These are phyloP conservation scores for Manis javanica DNA, from an alignment of 2,797 vertebrate genomes.

Conservation along the genomic window DNA sequence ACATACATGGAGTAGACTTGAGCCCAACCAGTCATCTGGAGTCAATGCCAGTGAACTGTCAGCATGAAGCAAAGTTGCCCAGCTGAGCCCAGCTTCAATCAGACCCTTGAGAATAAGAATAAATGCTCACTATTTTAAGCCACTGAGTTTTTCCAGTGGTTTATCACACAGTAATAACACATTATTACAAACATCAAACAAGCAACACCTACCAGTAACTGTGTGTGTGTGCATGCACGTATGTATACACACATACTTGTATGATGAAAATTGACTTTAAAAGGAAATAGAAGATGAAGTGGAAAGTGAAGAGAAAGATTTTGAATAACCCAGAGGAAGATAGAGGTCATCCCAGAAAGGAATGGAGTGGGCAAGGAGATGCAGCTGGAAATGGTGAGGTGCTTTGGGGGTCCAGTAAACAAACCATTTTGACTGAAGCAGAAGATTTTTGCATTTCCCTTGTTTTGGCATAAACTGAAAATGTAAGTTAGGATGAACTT, in stretches of 20 bases:
- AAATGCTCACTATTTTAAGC: not conserved
- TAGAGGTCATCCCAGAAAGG: not conserved
- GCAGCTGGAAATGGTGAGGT: not conserved
- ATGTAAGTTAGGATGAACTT: not conserved
- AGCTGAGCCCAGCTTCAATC: not conserved
- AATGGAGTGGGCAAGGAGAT: not conserved
- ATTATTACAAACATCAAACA: not conserved
- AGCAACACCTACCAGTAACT: not conserved
- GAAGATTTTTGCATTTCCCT: not conserved
- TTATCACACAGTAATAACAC: slow-evolving; percentile 18
- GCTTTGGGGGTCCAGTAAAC: not conserved
- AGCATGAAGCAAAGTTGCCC: not conserved
- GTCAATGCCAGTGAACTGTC: not conserved
- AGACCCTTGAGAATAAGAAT: not conserved
- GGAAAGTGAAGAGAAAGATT: not conserved
- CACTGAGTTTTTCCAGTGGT: not conserved
- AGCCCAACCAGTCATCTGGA: not conserved
- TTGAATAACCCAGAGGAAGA: not conserved
- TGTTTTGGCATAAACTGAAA: slow-evolving; percentile 2
- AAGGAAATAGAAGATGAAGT: slow-evolving; percentile 1
- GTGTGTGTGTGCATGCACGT: not conserved
- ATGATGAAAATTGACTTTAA: not conserved
- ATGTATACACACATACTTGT: not conserved
- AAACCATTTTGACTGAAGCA: not conserved
- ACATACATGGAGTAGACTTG: not conserved